Conservation (phyloP, 2,113 vertebrate species). For the Callorhinus ursinus region DNA sequence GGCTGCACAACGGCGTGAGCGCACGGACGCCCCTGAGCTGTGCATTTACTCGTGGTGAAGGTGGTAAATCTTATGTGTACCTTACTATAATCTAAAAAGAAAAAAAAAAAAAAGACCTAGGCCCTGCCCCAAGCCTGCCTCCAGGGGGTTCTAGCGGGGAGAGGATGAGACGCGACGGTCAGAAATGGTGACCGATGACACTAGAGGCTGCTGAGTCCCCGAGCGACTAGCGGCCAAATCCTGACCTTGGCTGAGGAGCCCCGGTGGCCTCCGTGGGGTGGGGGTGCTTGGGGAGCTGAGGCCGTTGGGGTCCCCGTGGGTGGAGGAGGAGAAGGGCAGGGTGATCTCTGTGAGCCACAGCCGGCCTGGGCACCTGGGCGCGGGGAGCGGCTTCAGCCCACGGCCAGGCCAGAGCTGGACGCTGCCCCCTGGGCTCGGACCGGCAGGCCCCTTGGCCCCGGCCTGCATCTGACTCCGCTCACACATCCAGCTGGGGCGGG, state of each 20-base stretch:
- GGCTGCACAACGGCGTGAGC: neutral
- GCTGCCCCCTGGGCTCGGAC: neutral
- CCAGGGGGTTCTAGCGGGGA: neutral
- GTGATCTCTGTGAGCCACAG: rapidly evolving
- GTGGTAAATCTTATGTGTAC: neutral
- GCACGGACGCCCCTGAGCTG: rapidly evolving
- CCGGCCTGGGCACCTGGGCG: rapidly evolving
- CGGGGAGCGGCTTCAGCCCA: neutral
- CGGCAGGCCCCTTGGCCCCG: rapidly evolving
- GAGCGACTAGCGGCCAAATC: rapidly evolving
- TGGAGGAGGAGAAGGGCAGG: neutral
- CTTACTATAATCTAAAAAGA: neutral
- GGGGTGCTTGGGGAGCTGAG: neutral
- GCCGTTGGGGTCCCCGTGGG: rapidly evolving
- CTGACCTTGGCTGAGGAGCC: neutral
- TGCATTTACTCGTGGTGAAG: neutral
- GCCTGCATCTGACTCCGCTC: neutral
- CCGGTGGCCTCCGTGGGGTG: neutral
- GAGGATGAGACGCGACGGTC: neutral
- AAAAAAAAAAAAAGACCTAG: neutral
- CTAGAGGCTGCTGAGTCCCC: neutral
- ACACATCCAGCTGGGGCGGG: rapidly evolving
- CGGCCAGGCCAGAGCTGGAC: neutral
- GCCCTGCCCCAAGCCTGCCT: neutral
- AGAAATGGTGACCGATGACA: neutral